Conservation (phyloP, 2,797 vertebrate species). For the Kryptopterus vitreolus region DNA sequence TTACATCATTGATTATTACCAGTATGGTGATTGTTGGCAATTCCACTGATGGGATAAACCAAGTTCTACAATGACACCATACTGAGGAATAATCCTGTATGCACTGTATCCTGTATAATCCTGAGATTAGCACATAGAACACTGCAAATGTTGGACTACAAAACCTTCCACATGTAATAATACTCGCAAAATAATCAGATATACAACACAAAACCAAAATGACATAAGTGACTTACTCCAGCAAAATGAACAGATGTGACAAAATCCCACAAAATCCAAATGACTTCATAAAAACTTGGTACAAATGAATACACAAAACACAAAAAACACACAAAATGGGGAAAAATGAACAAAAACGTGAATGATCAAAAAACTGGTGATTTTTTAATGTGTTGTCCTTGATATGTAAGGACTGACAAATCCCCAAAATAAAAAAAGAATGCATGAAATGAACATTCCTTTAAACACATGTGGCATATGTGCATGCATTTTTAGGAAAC, state of each 20-base stretch:
- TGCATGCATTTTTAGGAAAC: no score
- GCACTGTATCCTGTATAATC: no score
- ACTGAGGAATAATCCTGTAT: neutral
- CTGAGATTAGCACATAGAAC: neutral
- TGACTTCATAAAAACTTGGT: neutral
- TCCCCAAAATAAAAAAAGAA: neutral
- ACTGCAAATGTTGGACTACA: neutral
- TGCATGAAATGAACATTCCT: neutral
- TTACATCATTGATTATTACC: neutral
- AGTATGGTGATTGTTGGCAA: neutral
- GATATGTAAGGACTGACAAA: neutral
- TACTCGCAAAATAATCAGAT: neutral
- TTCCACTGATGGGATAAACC: neutral
- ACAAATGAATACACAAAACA: neutral
- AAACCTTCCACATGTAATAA: neutral
- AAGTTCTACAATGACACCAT: neutral
- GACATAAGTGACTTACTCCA: neutral
- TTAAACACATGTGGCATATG: neutral
- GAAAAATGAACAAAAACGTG: no score
- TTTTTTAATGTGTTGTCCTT: neutral
- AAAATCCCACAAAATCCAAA: neutral
- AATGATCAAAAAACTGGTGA: neutral
- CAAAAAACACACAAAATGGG: neutral
- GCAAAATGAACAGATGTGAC: neutral
- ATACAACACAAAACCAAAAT: neutral